Evolutionary conservation across 2,888 invertebrate genomes (phyloP).

Genomic region (Nasonia oneida): DNA sequence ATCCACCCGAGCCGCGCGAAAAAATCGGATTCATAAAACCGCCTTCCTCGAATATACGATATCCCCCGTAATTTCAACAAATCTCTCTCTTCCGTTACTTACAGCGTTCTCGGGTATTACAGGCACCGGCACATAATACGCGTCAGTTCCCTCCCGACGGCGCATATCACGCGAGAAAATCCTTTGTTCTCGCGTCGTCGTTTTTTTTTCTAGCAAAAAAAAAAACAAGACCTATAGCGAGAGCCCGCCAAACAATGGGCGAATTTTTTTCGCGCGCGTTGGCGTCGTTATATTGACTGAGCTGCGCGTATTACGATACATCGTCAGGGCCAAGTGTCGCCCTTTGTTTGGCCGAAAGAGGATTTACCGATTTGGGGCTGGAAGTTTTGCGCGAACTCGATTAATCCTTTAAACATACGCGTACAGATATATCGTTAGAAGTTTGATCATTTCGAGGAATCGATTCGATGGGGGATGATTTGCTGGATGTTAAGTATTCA

Average conservation of each 20-base stretch:
- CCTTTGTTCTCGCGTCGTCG: background rate
- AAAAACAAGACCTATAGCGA: background rate
- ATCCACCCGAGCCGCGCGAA: background rate
- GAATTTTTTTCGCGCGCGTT: background rate
- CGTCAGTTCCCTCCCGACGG: background rate
- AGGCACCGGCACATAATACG: background rate
- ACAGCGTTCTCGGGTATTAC: conserved; percentile 7
- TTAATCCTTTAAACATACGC: background rate
- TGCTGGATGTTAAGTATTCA: background rate
- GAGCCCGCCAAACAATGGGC: conserved; percentile 3
- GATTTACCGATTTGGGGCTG: conserved; percentile 6
- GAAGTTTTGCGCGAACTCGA: background rate
- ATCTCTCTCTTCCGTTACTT: conserved; percentile 12
- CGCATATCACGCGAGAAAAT: conserved; percentile 28
- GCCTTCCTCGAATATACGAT: background rate
- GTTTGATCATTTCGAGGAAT: background rate
- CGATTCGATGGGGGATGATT: background rate
- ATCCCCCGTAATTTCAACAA: conserved; percentile 13
- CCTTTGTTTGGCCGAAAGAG: background rate
- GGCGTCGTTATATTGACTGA: conserved; percentile 22
- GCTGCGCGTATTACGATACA: conserved; percentile 4
- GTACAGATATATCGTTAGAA: background rate
- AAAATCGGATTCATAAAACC: background rate
- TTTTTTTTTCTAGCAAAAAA: background rate
- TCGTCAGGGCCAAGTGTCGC: background rate